phyloP scores from a whole-genome alignment of 2,888 invertebrate species.

The Hydriomena furcata region DNA sequence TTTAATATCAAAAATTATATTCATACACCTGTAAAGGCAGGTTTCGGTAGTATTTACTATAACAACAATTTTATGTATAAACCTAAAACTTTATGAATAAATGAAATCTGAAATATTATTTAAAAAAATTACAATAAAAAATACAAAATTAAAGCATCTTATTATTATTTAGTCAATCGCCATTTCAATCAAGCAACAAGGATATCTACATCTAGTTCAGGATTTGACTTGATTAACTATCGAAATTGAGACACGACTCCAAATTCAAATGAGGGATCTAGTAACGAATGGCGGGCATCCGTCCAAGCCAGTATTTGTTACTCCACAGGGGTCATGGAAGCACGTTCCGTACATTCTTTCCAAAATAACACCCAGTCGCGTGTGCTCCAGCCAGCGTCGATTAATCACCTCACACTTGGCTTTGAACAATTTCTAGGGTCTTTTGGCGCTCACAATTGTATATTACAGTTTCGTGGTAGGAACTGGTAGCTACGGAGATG shows the following conservation, averaged over 20 bases:
- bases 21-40: too few relatives aligned
- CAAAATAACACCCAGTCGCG: constrained; percentile 73
- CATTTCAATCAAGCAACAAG: not conserved
- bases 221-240: constrained; percentile 24
- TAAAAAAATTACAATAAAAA: too few relatives aligned
- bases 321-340: constrained; percentile 74
- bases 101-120: too few relatives aligned
- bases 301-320: constrained; percentile 68
- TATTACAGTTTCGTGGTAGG: constrained; percentile 18
- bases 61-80: too few relatives aligned
- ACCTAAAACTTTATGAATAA: too few relatives aligned
- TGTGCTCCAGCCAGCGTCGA: constrained; percentile 63
- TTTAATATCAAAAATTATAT: too few relatives aligned
- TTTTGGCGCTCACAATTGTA: constrained; percentile 23
- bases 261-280: constrained; percentile 72
- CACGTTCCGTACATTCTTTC: constrained; percentile 78
- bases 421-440: constrained; percentile 35
- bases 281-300: constrained; percentile 72
- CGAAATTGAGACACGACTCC: constrained; percentile 66
- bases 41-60: too few relatives aligned
- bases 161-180: not conserved
- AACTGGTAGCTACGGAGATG: constrained; percentile 7
- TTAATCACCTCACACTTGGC: constrained; percentile 77
- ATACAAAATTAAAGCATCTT: too few relatives aligned
- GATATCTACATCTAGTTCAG: constrained; percentile 5